A percentile compares a stretch with the other conserved stretches of the same genome.
Conservation (phyloP, 2,888 invertebrate genomes). For the Hirtodrosophila confusa region DNA sequence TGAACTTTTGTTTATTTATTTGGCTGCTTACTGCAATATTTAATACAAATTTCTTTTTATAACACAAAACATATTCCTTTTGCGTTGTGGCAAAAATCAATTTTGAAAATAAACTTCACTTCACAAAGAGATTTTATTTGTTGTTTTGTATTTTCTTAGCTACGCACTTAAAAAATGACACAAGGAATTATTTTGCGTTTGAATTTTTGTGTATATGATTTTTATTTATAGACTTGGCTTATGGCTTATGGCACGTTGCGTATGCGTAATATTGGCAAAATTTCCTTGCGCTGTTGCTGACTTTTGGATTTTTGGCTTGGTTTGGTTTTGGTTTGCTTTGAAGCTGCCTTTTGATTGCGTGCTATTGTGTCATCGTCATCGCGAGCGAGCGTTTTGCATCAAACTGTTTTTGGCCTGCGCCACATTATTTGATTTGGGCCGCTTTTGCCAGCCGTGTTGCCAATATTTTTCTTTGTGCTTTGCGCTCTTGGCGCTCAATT, state of each 20-base stretch:
- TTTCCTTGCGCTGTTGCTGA: constrained; percentile 21
- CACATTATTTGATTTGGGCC: constrained; percentile 73
- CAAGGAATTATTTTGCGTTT: constrained; percentile 40
- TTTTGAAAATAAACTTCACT: constrained; percentile 60
- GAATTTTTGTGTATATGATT: constrained; percentile 3
- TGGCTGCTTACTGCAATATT: constrained; percentile 36
- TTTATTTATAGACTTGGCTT: constrained; percentile 50
- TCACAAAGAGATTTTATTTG: constrained; percentile 36
- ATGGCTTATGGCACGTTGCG: constrained; percentile 53
- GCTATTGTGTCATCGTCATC: constrained; percentile 73
- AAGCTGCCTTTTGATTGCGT: constrained; percentile 45
- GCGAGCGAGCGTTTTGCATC: constrained; percentile 76
- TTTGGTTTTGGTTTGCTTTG: constrained; percentile 6
- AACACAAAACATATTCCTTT: constrained; percentile 53
- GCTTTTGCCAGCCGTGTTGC: constrained; percentile 44
- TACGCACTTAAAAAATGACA: constrained; percentile 67
- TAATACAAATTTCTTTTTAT: constrained; percentile 41
- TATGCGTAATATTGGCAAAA: constrained; percentile 67
- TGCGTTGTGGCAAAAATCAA: constrained; percentile 46
- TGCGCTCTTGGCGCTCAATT: constrained; percentile 53
- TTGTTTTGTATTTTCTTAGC: constrained; percentile 20
- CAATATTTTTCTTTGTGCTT: constrained; percentile 43
- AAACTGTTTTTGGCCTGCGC: constrained; percentile 71
- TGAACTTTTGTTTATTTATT: constrained; percentile 34
- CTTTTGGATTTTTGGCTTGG: constrained; percentile 3